Base-by-base conservation (phyloP, 1,140 invertebrate genomes). In the Aphaenogaster rudis region DNA sequence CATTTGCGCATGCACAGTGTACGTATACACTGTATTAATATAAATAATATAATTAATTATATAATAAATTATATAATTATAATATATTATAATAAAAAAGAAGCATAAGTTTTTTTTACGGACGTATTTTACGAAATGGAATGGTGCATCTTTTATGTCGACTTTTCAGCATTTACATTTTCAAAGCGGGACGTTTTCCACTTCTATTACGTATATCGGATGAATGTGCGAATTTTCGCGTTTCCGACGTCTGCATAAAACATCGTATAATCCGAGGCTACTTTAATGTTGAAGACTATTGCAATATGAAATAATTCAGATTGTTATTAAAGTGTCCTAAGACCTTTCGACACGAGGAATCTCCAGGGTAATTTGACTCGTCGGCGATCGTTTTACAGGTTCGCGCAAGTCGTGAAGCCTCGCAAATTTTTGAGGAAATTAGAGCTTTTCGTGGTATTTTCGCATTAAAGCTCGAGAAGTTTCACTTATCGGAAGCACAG, bases 391-490 rank as follows among this genome's bases (percentile, higher is more conserved):
- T 69, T 81, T 81, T 11, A 21, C 5, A n/a, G 7, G 28, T 80
- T 48, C 11, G 21, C n/a, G 63, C 21, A 71, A 9, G 5, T 59
- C 78, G 63, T 72, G 13, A 72, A 57, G n/a, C 9, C 54, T 42
- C n/a, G 48, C 48, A 36, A 39, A 80, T 67, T 81, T 81, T 57
- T 28, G 36, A n/a, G 21, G 4, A 36, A 59, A 78, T 61, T n/a
- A 54, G 21, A 28, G 2, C 2, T 13, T 67, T 39, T 2, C 33
- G 2, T 6, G 15, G 0, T 36, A 33, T n/a, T 66, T 79, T 67
- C 11, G 21, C 28, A 71, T 72, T 81, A 81, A 81, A 81, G 28
- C 39, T 71, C 39, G 79, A 81, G 36, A 45, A 72, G 39, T 45
- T 57, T 2, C 21, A 66, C 39, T 81, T 81, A 81, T 81, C 39